These are phyloP conservation scores for Hipposideros armiger DNA, from an alignment of 2,113 vertebrate genomes.

Conservation along the genomic window DNA sequence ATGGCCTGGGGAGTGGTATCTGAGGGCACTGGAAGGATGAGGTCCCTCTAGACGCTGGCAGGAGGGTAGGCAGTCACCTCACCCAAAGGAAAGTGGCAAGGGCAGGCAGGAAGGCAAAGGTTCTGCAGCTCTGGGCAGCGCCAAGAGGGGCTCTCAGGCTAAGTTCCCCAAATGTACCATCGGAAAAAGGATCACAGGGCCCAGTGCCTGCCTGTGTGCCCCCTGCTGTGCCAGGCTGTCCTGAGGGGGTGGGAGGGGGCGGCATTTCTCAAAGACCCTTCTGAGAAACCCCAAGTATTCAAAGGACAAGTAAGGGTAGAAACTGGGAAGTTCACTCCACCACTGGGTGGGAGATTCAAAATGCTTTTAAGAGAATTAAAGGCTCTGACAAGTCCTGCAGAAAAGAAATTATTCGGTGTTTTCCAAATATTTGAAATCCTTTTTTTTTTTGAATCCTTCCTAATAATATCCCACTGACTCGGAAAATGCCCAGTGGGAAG, in stretches of 20 bases:
- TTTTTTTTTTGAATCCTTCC: not conserved
- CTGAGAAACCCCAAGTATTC: not conserved
- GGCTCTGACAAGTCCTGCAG: constrained; percentile 15
- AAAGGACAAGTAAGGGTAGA: not conserved
- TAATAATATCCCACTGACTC: not conserved
- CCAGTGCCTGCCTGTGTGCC: not conserved
- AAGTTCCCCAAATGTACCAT: not conserved
- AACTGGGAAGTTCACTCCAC: not conserved
- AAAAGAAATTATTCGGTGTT: constrained; percentile 48
- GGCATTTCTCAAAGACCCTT: constrained; percentile 37
- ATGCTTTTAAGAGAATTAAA: constrained; percentile 28
- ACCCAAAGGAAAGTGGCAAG: not conserved
- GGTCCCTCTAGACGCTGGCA: not conserved
- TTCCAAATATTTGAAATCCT: constrained; percentile 9
- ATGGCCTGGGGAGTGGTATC: not conserved
- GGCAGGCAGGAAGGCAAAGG: not conserved
- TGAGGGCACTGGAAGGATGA: not conserved
- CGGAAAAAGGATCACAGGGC: not conserved
- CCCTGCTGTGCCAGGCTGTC: not conserved
- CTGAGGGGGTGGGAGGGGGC: not conserved
- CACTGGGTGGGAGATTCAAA: not conserved
- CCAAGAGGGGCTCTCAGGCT: not conserved
- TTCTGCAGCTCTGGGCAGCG: not conserved
- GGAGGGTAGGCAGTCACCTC: not conserved
- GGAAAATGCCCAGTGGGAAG: not conserved